Percentiles rank a stretch among this genome's conserved stretches.
Evolutionary conservation across 1,140 invertebrate species (phyloP).

Genomic region (Pseudomyrmex dendroicus): DNA sequence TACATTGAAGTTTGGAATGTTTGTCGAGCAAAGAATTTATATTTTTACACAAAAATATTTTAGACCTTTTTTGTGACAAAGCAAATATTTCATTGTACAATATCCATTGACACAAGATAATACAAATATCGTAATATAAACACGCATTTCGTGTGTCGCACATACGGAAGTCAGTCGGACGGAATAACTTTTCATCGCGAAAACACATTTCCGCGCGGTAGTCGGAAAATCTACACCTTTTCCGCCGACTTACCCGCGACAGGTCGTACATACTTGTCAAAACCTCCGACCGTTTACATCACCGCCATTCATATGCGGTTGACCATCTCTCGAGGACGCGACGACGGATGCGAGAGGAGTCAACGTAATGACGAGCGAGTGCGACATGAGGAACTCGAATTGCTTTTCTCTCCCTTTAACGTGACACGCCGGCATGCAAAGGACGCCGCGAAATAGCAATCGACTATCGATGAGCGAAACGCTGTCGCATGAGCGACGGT

Average conservation of each 20-base stretch:
- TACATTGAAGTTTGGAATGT: too few species aligned
- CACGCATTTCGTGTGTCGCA: too few species aligned
- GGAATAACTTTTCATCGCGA: neutral
- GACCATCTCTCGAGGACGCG: constrained; percentile 31
- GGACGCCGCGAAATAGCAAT: constrained; percentile 62
- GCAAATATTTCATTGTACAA: too few species aligned
- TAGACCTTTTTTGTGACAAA: too few species aligned
- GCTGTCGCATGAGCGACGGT: constrained; percentile 4
- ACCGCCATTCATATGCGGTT: constrained; percentile 53
- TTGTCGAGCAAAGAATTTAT: too few species aligned
- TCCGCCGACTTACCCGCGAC: neutral
- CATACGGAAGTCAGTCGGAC: too few species aligned
- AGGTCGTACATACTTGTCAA: constrained; percentile 50
- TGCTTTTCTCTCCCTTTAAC: constrained; percentile 49
- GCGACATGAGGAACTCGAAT: constrained; percentile 47
- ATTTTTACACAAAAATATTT: too few species aligned
- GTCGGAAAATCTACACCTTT: neutral
- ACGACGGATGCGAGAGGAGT: neutral
- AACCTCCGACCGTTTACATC: constrained; percentile 20
- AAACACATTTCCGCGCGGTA: neutral
- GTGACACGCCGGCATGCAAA: constrained; percentile 41
- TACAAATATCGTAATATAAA: too few species aligned
- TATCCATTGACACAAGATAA: too few species aligned
- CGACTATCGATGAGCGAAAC: constrained; percentile 69
- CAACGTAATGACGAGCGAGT: constrained; percentile 39